These are phyloP conservation scores for Phataginus tricuspis DNA, from an alignment of 2,797 vertebrate genomes.

Conservation along the genomic window DNA sequence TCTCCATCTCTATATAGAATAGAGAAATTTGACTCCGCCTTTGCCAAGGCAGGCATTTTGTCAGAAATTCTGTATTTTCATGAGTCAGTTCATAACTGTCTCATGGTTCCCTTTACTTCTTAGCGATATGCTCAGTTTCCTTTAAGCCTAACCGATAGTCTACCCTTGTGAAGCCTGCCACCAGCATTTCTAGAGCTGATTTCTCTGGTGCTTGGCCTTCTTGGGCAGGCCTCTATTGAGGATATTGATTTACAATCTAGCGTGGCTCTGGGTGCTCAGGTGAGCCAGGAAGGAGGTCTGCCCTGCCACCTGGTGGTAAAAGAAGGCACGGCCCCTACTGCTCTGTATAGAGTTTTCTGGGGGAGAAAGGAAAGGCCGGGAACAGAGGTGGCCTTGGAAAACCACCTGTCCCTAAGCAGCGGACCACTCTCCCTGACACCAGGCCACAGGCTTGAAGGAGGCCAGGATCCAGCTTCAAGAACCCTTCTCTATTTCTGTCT, in stretches of 20 bases:
- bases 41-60: not conserved
- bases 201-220: not conserved
- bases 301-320: no score
- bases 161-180: not conserved
- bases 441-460: not conserved
- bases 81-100: not conserved
- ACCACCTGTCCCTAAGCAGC: not conserved
- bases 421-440: not conserved
- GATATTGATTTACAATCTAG: not conserved
- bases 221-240: not conserved
- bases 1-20: not conserved
- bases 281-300: not conserved
- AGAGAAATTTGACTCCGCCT: not conserved
- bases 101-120: not conserved
- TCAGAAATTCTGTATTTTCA: slow-evolving; percentile 22
- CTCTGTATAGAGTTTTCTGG: not conserved
- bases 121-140: not conserved
- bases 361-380: not conserved
- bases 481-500: not conserved
- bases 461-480: not conserved
- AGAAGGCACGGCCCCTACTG: not conserved
- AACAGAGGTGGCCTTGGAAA: not conserved
- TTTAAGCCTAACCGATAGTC: not conserved
- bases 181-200: not conserved
- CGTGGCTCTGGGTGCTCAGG: not conserved